A percentile compares a stretch with the other conserved stretches of the same genome.
Conservation (phyloP, 2,888 invertebrate genomes). For the Netelia inedita region DNA sequence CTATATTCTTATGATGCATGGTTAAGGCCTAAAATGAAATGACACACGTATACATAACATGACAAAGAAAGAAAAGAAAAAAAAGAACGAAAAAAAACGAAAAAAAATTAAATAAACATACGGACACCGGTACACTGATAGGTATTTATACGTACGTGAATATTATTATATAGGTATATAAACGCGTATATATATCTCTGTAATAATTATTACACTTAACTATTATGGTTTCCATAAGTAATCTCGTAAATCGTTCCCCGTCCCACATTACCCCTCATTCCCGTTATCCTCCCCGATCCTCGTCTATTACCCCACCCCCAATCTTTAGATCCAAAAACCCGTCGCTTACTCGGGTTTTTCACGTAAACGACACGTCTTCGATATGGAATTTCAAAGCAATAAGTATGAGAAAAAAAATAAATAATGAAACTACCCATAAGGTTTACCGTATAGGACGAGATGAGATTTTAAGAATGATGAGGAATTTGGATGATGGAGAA, state of each 20-base stretch:
- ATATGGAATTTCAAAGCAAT: slow-evolving; percentile 85
- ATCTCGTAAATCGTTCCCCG: slow-evolving; percentile 52
- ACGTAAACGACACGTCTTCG: slow-evolving; percentile 76
- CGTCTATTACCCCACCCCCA: not conserved
- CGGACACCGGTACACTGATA: slow-evolving; percentile 69
- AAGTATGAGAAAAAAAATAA: slow-evolving; percentile 79
- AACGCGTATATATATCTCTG: slow-evolving; percentile 67
- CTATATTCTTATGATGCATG: slow-evolving; percentile 77
- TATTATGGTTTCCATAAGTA: slow-evolving; percentile 62
- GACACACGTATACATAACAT: slow-evolving; percentile 69
- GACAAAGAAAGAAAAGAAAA: slow-evolving; percentile 48
- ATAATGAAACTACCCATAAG: slow-evolving; percentile 67
- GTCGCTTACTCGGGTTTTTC: slow-evolving; percentile 64
- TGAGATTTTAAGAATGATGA: slow-evolving; percentile 65
- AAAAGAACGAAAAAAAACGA: slow-evolving; percentile 36
- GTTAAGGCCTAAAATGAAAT: slow-evolving; percentile 77
- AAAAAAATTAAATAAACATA: slow-evolving; percentile 54
- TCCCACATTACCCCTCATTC: slow-evolving; percentile 7
- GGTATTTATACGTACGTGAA: slow-evolving; percentile 67
- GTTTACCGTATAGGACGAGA: slow-evolving; percentile 65
- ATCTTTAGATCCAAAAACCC: slow-evolving; percentile 43
- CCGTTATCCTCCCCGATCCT: slow-evolving; percentile 31
- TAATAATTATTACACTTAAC: slow-evolving; percentile 67
- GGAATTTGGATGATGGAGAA: slow-evolving; percentile 34
- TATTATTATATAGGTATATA: slow-evolving; percentile 69